Conservation (phyloP, 2,797 vertebrate genomes). For the Sternotherus odoratus region DNA sequence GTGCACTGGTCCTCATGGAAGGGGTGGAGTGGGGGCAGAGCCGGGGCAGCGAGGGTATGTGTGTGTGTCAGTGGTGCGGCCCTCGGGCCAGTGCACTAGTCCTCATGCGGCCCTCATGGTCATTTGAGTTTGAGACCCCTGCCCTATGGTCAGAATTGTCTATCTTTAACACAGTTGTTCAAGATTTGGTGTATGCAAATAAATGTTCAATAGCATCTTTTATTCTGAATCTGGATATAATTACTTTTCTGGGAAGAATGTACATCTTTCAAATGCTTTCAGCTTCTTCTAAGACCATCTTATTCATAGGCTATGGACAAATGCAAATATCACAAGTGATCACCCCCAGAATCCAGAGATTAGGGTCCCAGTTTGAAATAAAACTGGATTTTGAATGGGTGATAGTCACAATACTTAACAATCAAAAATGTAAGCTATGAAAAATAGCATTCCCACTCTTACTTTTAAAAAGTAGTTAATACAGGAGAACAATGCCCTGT, state of each 20-base stretch:
- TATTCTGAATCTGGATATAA: slow-evolving; percentile 33
- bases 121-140: no score
- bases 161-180: background rate
- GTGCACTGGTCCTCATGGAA: no score
- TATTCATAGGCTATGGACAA: background rate
- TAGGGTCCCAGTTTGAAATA: background rate
- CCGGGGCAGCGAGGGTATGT: no score
- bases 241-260: slow-evolving; percentile 38
- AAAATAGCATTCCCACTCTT: background rate
- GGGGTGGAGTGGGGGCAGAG: no score
- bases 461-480: background rate
- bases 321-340: background rate
- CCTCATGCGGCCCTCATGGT: no score
- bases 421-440: background rate
- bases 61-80: no score
- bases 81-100: no score
- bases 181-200: slow-evolving; percentile 21
- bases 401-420: background rate
- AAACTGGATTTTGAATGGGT: background rate
- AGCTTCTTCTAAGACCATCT: slow-evolving; percentile 24
- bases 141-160: background rate
- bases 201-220: slow-evolving; percentile 35
- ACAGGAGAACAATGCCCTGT: slow-evolving; percentile 26
- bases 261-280: slow-evolving; percentile 7
- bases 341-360: slow-evolving; percentile 2